Conservation (phyloP, 2,797 vertebrate species). For the Microctenopoma stevenorrisi region DNA sequence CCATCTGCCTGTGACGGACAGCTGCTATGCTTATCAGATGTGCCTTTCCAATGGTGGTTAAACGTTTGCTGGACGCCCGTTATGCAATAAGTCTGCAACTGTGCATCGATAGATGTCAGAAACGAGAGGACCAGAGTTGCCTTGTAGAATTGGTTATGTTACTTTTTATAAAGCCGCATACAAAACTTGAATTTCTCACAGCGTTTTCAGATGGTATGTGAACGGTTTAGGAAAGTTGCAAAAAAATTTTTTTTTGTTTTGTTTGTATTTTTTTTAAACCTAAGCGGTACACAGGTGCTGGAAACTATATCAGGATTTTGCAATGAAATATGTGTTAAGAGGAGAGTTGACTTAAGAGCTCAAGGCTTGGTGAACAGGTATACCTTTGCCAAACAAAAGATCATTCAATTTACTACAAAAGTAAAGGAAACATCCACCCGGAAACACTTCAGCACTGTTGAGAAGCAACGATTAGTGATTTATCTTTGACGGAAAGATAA, state of each 20-base stretch:
- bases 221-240: slow-evolving; percentile 7
- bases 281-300: slow-evolving; percentile 69
- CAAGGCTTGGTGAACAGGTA: slow-evolving; percentile 1
- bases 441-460: slow-evolving; percentile 24
- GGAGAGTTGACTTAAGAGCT: background rate
- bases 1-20: slow-evolving; percentile 18
- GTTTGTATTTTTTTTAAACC: slow-evolving; percentile 15
- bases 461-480: slow-evolving; percentile 4
- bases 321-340: slow-evolving; percentile 19
- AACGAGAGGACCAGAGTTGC: slow-evolving; percentile 34
- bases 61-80: background rate
- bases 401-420: slow-evolving; percentile 30
- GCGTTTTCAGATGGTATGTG: slow-evolving; percentile 39
- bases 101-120: slow-evolving; percentile 6
- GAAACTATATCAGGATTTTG: slow-evolving; percentile 49
- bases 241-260: background rate
- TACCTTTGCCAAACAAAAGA: slow-evolving; percentile 1
- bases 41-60: slow-evolving; percentile 1
- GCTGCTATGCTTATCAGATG: slow-evolving; percentile 24
- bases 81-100: background rate
- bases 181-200: slow-evolving; percentile 60
- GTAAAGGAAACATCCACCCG: slow-evolving; percentile 45
- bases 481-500: slow-evolving; percentile 3
- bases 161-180: slow-evolving; percentile 43
- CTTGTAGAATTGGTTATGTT: slow-evolving; percentile 9